Conservation (phyloP, 2,888 invertebrate species). For the Caenorhabditis sp. region DNA sequence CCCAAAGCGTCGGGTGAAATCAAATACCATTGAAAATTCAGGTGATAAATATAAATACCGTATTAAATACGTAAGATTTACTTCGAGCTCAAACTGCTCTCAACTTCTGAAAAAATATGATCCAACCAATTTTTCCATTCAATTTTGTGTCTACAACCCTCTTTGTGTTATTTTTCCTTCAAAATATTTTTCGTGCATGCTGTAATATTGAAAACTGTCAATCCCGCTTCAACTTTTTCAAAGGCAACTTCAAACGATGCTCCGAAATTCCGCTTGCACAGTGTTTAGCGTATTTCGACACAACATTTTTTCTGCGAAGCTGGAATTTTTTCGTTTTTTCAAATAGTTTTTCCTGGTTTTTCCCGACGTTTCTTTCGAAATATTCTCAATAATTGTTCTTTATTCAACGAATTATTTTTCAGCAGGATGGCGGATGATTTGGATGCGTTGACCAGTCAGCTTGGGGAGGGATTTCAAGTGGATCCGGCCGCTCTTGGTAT, state of each 20-base stretch:
- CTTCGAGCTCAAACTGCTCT: no score
- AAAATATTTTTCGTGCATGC: no score
- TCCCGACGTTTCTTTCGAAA: background rate
- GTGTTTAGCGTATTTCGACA: constrained; percentile 3
- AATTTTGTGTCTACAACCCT: no score
- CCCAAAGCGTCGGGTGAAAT: no score
- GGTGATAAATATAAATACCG: no score
- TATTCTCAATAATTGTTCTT: background rate
- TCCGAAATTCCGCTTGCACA: background rate
- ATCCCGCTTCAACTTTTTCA: no score
- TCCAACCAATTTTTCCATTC: no score
- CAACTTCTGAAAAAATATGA: no score
- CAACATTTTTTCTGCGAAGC: background rate
- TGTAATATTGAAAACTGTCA: no score
- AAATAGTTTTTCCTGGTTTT: background rate
- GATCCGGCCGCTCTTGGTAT: constrained; percentile 65
- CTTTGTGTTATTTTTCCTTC: no score
- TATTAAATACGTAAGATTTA: no score
- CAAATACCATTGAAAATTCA: no score
- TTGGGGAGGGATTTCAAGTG: constrained; percentile 60
- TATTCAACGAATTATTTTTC: background rate
- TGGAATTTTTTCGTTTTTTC: background rate
- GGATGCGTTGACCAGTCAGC: constrained; percentile 44
- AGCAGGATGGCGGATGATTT: constrained; percentile 52
- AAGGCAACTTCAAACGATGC: background rate